Conservation (phyloP, 2,888 invertebrate genomes). For the Ptilodon capucinus region DNA sequence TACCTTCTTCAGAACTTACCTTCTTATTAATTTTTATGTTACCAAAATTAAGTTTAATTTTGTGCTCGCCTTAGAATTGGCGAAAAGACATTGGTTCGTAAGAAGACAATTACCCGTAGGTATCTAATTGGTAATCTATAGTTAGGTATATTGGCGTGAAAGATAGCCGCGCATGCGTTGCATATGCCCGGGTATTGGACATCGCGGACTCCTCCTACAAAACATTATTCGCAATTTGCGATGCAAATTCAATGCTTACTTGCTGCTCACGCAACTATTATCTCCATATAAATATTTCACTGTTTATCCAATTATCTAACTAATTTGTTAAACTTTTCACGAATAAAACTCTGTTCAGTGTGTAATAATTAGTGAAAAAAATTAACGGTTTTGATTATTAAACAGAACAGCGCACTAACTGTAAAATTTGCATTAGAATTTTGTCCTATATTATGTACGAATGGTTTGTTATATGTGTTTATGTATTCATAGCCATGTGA, state of each 20-base stretch:
- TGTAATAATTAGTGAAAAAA: background rate
- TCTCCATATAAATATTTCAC: no score
- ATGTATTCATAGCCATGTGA: constrained; percentile 67
- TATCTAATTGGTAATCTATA: background rate
- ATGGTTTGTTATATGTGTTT: constrained; percentile 40
- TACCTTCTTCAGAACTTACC: no score
- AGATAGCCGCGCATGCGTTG: constrained; percentile 62
- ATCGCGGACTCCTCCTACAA: constrained; percentile 66
- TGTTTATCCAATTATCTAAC: no score
- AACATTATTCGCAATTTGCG: constrained; percentile 53
- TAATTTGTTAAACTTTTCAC: background rate
- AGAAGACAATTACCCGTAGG: background rate
- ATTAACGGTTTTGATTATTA: constrained; percentile 6
- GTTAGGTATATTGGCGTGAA: background rate
- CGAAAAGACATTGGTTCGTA: no score
- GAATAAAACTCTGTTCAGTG: background rate
- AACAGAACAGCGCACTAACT: constrained; percentile 5
- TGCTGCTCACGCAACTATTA: constrained; percentile 1
- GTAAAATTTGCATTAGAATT: constrained; percentile 23
- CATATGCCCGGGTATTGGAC: constrained; percentile 61
- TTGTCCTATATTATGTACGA: constrained; percentile 21
- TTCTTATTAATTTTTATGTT: no score
- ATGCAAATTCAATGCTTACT: constrained; percentile 36
- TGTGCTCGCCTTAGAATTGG: no score
- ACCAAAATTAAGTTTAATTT: no score